Evolutionary conservation across 2,113 vertebrate genomes (phyloP).

Genomic region (Elaphurus davidianus): DNA sequence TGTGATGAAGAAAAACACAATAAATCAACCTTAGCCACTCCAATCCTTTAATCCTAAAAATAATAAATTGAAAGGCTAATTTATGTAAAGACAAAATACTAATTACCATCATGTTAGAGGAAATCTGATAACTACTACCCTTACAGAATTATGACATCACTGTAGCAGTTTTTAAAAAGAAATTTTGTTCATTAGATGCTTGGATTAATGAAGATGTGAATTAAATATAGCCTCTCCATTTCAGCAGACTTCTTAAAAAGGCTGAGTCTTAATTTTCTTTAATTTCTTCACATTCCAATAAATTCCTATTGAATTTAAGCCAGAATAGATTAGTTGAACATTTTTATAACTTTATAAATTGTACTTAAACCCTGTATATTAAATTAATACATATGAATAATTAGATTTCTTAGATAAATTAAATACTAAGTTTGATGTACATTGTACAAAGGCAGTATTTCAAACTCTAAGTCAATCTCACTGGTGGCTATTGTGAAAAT

Average conservation of each 20-base stretch:
- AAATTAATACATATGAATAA: slow-evolving; percentile 19
- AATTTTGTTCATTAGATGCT: slow-evolving; percentile 15
- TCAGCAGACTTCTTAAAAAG: slow-evolving; percentile 43
- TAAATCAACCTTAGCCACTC: neutral
- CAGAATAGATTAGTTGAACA: slow-evolving; percentile 29
- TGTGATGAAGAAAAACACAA: neutral
- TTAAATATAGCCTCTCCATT: slow-evolving; percentile 40
- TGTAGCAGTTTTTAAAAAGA: neutral
- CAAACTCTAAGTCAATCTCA: neutral
- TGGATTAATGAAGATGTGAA: slow-evolving; percentile 25
- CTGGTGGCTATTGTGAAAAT: slow-evolving; percentile 18
- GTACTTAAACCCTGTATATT: slow-evolving; percentile 8
- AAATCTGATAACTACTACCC: neutral
- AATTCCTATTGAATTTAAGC: slow-evolving; percentile 39
- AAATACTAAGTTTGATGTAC: neutral
- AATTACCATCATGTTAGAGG: neutral
- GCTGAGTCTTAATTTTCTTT: slow-evolving; percentile 24
- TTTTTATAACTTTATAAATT: slow-evolving; percentile 24
- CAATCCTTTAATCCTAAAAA: neutral
- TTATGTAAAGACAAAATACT: slow-evolving; percentile 15
- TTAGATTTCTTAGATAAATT: slow-evolving; percentile 35
- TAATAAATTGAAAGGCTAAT: neutral
- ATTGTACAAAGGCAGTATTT: slow-evolving; percentile 25
- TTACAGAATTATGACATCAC: neutral
- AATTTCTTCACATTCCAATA: slow-evolving; percentile 47